Evolutionary conservation across 2,797 vertebrate species (phyloP).

Genomic region (Hypotaenidia okinawae): DNA sequence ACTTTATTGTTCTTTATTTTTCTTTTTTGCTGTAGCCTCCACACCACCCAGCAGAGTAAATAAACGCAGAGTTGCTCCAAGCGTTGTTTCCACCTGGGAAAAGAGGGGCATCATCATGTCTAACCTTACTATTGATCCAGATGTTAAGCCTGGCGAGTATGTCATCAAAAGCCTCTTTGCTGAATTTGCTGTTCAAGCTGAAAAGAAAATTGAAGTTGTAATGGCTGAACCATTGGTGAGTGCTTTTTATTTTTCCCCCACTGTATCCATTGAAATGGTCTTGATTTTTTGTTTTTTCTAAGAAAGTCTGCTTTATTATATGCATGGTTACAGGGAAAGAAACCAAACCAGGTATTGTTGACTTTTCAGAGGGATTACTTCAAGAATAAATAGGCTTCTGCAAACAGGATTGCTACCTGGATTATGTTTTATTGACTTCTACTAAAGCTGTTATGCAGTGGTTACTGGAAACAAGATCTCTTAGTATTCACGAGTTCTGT

Average conservation of each 20-base stretch:
- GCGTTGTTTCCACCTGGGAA: slow-evolving; percentile 85
- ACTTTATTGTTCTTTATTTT: not conserved
- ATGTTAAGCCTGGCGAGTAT: slow-evolving; percentile 98
- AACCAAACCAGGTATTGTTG: not conserved
- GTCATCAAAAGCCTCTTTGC: slow-evolving; percentile 99
- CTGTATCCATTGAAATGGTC: not conserved
- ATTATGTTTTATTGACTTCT: not conserved
- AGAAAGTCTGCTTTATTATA: not conserved
- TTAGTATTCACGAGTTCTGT: not conserved
- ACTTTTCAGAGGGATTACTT: not conserved
- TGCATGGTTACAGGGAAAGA: not conserved
- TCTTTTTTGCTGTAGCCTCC: slow-evolving; percentile 80
- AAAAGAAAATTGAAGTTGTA: slow-evolving; percentile 99
- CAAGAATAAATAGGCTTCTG: not conserved
- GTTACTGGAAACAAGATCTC: slow-evolving; percentile 8
- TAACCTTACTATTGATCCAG: slow-evolving; percentile 98
- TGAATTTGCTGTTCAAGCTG: slow-evolving; percentile 98
- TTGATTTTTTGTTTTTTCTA: not conserved
- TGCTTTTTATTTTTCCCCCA: slow-evolving; percentile 11
- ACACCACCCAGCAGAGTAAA: slow-evolving; percentile 87
- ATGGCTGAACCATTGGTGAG: slow-evolving; percentile 99
- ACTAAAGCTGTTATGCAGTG: not conserved
- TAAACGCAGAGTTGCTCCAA: slow-evolving; percentile 88
- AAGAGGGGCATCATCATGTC: slow-evolving; percentile 93
- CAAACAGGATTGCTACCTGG: not conserved